Base-by-base conservation (phyloP, 2,888 invertebrate genomes). In the Amitus sp. region DNA sequence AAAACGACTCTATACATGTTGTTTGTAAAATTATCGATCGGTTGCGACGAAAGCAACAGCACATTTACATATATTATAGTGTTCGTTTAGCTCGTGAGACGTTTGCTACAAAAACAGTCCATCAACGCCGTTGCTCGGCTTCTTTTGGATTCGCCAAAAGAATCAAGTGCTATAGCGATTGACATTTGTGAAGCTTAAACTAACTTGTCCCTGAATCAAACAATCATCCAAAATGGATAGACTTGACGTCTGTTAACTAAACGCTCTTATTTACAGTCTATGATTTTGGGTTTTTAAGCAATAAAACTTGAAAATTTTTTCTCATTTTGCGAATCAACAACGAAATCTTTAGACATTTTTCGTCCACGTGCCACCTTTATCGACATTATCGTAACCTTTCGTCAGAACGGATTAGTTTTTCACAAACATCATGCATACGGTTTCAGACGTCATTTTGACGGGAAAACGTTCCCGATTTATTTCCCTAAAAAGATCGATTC, bases 341-440 rank as follows among this genome's bases (percentile, higher is more conserved):
- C 39, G 39, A 15, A n/a, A 12, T 34, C 34, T 34, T 34, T 13
- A 2, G 4, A 5, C 34, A 34, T n/a, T 9, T 34, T 9, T 23
- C 23, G 4, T 34, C 34, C 4, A 28, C 9, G 28, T 28, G 28
- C 28, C 4, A 9, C n/a, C 13, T 34, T 12, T 34, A 6, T 34
- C 13, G 10, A 23, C 23, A 39, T 39, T 17, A 27, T 27, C 10
- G 12, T 19, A 17, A n/a, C 23, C 30, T 20, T 57, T 62, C 62
- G 62, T 59, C 62, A 47, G 28, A 45, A 65, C 65, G 30, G 59
- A 66, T 66, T 40, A 47, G 51, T 45, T 58, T 70, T 73, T 72
- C 64, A 69, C 71, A 66, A 70, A 73, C 72, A 73, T 64, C 68
- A 64, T 69, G 67, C 65, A 65, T 68, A 48, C 43, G 17, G 40